Base-by-base conservation (phyloP, 2,888 invertebrate species). In the Plagodis pulveraria region DNA sequence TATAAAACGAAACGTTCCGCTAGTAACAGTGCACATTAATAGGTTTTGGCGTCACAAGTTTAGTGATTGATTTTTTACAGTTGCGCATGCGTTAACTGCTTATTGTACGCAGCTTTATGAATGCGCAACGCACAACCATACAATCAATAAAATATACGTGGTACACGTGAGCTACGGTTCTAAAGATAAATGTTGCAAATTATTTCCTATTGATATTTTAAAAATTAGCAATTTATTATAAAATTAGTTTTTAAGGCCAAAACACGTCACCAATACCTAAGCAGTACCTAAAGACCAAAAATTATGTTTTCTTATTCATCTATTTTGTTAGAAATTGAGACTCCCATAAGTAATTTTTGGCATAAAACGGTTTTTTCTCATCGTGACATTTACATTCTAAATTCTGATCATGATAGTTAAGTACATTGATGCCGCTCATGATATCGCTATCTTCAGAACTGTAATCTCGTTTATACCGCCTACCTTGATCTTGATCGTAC, bases 141-240 rank as follows among this genome's bases (percentile, higher is more conserved):
- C 61, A 74, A 87, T 89, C 90, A 76, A 89, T 89, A 69, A 41
- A 32, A 12, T n/a, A 33, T 34, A 40, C n/a, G 10, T 7, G 33
- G 6, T 49, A 49, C 36, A 61, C 52, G 79, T n/a, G 82, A 67
- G 69, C 72, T 62, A 48, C 12, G 12, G 6, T 67, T 74, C 63
- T 12, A 4, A 58, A 63, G 71, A 72, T 57, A 57, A 55, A 43
- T 9, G 8, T 45, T 36, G 12, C 7, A 35, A 34, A 9, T n/a
- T 12, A n/a, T 10, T 0, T 45, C 40, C 5, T 33, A 38, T 38
- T 38, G 9, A 38, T 38, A 38, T 2, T 38, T 2, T 8, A 38
- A 4, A 6, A 38, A 38, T 2, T 38, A 22, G 1, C 38, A 38
- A 38, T 38, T 8, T 8, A 38, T 38, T 38, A 5, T 1, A 1